Base-by-base conservation (phyloP, 2,888 invertebrate species). In the Drosophila planitibia region DNA sequence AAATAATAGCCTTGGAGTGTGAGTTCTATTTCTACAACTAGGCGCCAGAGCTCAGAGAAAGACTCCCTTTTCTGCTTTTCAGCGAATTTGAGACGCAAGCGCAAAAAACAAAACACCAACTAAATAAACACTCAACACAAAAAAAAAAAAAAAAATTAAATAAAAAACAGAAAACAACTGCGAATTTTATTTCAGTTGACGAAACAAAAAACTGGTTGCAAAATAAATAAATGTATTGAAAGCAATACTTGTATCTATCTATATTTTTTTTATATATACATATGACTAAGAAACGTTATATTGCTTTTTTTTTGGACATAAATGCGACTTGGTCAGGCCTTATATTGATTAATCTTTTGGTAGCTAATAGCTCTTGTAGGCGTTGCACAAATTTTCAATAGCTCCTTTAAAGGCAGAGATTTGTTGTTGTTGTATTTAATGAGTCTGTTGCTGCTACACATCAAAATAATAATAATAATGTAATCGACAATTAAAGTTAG, bases 401-500 rank as follows among this genome's bases (percentile, higher is more conserved):
- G 47, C 52, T 69, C 77, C 67, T 53, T 77, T 60, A 71, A 54
- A 44, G 64, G 59, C 59, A 22, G 25, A 47, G 47, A 60, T 37
- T 63, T 74, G 37, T 59, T 65, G 57, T 30, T 63, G 28, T 25
- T 47, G 47, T 25, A 25, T 25, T 47, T 47, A 47, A 25, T 47
- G 25, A 47, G 47, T 47, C 16, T 47, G 57, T 37, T 32, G 47
- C 35, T 32, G 47, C 35, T 61, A 19, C 19, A 57, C 28, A n/a
- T 28, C 22, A n/a, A 58, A 41, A 68, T 44, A 35, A 41, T 55
- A 60, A 28, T 47, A 60, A 32, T 72, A 71, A 68, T 87, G 85
- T n/a, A n/a, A n/a, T 85, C 71, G 67, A 85, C 81, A 88, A 89
- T 89, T 85, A 89, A 80, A 60, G 64, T 74, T 71, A 71, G 67